Conservation (phyloP, 92 coral and sea anemone genomes). For the Metridium senile region DNA sequence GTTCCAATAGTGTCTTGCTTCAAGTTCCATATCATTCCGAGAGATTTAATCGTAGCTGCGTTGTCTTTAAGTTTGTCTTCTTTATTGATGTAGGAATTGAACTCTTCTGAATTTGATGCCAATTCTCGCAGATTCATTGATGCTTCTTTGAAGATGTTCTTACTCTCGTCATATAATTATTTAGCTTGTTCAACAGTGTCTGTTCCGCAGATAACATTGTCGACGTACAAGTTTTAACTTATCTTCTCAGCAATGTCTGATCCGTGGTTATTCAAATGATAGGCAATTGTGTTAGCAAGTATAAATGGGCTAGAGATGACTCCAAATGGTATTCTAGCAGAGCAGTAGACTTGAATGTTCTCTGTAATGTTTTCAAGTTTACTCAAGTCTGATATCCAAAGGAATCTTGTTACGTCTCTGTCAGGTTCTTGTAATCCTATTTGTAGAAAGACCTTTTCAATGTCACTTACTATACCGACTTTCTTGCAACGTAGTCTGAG, state of each 20-base stretch:
- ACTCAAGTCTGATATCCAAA: conserved; percentile 24
- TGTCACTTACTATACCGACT: conserved; percentile 17
- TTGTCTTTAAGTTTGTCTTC: conserved; percentile 12
- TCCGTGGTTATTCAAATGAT: conserved; percentile 26
- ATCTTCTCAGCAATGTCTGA: conserved; percentile 34
- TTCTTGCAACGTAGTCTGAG: conserved; percentile 17
- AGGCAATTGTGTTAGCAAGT: conserved; percentile 26
- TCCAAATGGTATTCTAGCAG: conserved; percentile 42
- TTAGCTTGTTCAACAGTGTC: conserved; percentile 41
- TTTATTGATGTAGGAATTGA: conserved; percentile 27
- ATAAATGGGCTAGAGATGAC: too few relatives aligned
- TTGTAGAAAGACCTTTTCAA: conserved; percentile 40
- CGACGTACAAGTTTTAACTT: conserved; percentile 46
- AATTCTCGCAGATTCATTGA: conserved; percentile 49
- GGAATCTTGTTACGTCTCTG: conserved; percentile 33
- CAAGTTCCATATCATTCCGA: conserved; percentile 42
- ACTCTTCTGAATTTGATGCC: too few relatives aligned
- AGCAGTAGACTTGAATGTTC: conserved; percentile 38
- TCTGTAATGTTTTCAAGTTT: conserved; percentile 3
- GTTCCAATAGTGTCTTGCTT: conserved; percentile 18
- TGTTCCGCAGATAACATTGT: conserved; percentile 44
- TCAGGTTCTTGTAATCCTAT: conserved; percentile 32
- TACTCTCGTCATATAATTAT: conserved; percentile 34
- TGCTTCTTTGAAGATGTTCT: conserved; percentile 29
- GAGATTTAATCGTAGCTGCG: conserved; percentile 23